phyloP scores from a whole-genome alignment of 2,113 vertebrate genomes.

The Pelmatolapia mariae region DNA sequence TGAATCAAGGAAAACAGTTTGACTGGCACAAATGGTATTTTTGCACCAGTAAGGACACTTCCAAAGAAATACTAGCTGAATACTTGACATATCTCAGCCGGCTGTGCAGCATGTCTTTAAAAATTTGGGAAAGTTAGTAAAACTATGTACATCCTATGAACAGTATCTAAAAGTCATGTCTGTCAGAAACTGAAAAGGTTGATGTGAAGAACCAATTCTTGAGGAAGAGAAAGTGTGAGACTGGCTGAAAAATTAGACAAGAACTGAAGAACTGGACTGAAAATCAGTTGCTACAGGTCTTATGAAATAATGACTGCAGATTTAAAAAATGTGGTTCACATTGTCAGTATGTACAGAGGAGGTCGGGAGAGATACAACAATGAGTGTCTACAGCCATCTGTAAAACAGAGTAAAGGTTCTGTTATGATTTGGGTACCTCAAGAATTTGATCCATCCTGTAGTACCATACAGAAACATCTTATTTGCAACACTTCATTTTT shows the following conservation, averaged over 20 bases:
- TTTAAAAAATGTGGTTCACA: neutral
- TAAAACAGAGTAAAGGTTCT: neutral
- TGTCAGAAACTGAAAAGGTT: neutral
- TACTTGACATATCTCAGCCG: neutral
- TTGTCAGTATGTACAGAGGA: neutral
- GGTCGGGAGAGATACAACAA: neutral
- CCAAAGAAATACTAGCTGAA: neutral
- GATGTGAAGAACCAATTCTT: neutral
- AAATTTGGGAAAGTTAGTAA: neutral
- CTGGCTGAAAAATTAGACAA: neutral
- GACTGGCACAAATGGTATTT: neutral
- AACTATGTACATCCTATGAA: neutral
- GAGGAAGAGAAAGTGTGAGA: neutral
- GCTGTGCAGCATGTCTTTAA: neutral
- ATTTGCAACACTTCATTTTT: neutral
- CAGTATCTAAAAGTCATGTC: neutral
- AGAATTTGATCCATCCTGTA: neutral
- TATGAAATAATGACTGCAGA: neutral
- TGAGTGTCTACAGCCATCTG: neutral
- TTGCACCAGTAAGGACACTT: neutral
- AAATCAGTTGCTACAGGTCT: neutral
- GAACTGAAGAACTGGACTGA: neutral
- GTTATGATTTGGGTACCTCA: neutral
- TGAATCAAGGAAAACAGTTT: neutral
- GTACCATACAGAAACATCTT: neutral